Percentiles rank a stretch among this genome's conserved stretches.
Evolutionary conservation across 1,140 invertebrate species (phyloP).

Genomic region (Antheraea mylitta): DNA sequence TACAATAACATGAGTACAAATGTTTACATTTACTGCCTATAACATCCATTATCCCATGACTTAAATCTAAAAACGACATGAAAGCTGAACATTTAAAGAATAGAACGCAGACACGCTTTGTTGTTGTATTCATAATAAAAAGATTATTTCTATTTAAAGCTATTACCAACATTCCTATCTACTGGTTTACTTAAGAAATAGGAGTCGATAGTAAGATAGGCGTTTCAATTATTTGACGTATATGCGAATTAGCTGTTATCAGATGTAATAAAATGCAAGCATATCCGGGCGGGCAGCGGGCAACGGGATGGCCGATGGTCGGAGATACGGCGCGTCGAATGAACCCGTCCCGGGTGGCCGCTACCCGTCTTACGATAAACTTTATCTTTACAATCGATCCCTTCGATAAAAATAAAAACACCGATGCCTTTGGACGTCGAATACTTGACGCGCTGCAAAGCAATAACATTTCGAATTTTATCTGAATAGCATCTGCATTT

Average conservation of each 20-base stretch:
- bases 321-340: slow-evolving; percentile 21
- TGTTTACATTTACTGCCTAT: slow-evolving; percentile 22
- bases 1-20: slow-evolving; percentile 14
- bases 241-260: slow-evolving; percentile 67
- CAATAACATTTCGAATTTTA: slow-evolving; percentile 71
- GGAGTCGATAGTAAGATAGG: slow-evolving; percentile 27
- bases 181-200: slow-evolving; percentile 20
- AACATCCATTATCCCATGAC: slow-evolving; percentile 9
- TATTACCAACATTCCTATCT: slow-evolving; percentile 37
- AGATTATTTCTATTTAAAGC: slow-evolving; percentile 39
- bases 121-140: slow-evolving; percentile 25
- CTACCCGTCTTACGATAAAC: slow-evolving; percentile 75
- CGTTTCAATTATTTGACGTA: slow-evolving; percentile 67
- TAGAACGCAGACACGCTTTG: slow-evolving; percentile 14
- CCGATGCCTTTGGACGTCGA: slow-evolving; percentile 51
- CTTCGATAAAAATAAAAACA: slow-evolving; percentile 69
- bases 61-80: slow-evolving; percentile 20
- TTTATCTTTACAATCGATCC: slow-evolving; percentile 75
- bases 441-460: slow-evolving; percentile 62
- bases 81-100: slow-evolving; percentile 16
- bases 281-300: slow-evolving; percentile 31
- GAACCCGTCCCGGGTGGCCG: slow-evolving; percentile 58
- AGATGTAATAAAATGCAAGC: slow-evolving; percentile 71
- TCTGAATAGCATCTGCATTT: slow-evolving; percentile 61
- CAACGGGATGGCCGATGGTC: slow-evolving; percentile 20